Conservation (phyloP, 2,113 vertebrate genomes). For the Mus spicilegus region DNA sequence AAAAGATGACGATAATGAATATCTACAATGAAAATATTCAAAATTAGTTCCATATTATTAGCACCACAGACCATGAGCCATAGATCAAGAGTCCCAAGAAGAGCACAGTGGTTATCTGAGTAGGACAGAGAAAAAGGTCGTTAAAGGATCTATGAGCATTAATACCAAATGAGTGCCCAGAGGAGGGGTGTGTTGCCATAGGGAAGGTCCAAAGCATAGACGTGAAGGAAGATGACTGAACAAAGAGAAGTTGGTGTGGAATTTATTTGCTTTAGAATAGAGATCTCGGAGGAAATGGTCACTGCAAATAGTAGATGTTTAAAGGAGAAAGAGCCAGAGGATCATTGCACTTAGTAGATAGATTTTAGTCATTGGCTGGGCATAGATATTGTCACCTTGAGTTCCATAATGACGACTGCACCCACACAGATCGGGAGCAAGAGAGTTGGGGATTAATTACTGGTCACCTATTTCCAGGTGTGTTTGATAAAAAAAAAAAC, state of each 20-base stretch:
- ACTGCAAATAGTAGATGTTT: not conserved
- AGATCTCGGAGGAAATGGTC: not conserved
- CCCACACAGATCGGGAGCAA: not conserved
- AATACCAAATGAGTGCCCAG: not conserved
- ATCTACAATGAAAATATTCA: not conserved
- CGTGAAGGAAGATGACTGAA: not conserved
- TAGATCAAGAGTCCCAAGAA: not conserved
- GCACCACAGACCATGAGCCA: not conserved
- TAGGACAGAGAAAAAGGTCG: not conserved
- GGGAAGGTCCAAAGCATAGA: not conserved
- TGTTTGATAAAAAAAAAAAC: not conserved
- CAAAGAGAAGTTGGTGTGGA: not conserved
- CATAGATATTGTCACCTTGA: not conserved
- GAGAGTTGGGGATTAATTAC: not conserved
- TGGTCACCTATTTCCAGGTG: not conserved
- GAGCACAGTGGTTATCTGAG: not conserved
- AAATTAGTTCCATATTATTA: not conserved
- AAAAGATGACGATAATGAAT: too few species aligned
- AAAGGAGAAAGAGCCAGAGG: not conserved
- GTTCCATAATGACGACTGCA: not conserved
- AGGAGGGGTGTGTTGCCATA: not conserved
- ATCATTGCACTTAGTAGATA: not conserved
- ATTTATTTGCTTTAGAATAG: not conserved
- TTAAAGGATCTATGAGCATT: not conserved
- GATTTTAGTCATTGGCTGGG: not conserved